Base-by-base conservation (phyloP, 2,888 invertebrate species). In the Venusia cambrica region DNA sequence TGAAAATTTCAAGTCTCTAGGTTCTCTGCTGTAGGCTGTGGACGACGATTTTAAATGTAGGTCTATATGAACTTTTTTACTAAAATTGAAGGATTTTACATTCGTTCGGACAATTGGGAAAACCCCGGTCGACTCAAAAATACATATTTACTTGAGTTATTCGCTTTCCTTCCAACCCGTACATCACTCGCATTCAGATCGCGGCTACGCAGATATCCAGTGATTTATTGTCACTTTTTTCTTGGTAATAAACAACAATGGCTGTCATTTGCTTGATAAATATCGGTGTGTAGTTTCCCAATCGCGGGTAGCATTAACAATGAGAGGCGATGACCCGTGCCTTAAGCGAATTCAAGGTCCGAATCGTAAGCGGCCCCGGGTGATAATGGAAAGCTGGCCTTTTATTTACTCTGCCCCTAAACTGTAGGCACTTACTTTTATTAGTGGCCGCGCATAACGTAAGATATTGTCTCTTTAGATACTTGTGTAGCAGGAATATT, bases 151-250 rank as follows among this genome's bases (percentile, higher is more conserved):
- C n/a, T 4, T 12, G 6, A 16, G 10, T 7, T 27, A 27, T 9
- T 15, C 12, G 2, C 13, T 9, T 24, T 20, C 4, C 25, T 28
- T 13, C 9, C 8, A 11, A 10, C 1, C 52, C 5, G 38, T 60
- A 39, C 53, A 39, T 54, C 47, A 12, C 33, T 32, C 11, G 25
- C 45, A 51, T 50, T 50, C 51, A 61, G 59, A 64, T 60, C 53
- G 58, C 51, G 51, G 53, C 46, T 51, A 48, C 48, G 57, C 53
- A 62, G 64, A 66, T 64, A 62, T 48, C 41, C 32, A 15, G 52
- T 64, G 64, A 68, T 68, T 68, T 66, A 68, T 65, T 48, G 56
- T 57, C 58, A 61, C 54, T 60, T 63, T 62, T 60, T 63, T 55
- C 53, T 58, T 46, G 49, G 54, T 51, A n/a, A 54, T 57, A 62